A percentile compares a stretch with the other conserved stretches of the same genome.
These are phyloP conservation scores for Aspidiotus destructor DNA, from an alignment of 2,888 invertebrate genomes.

Conservation along the genomic window DNA sequence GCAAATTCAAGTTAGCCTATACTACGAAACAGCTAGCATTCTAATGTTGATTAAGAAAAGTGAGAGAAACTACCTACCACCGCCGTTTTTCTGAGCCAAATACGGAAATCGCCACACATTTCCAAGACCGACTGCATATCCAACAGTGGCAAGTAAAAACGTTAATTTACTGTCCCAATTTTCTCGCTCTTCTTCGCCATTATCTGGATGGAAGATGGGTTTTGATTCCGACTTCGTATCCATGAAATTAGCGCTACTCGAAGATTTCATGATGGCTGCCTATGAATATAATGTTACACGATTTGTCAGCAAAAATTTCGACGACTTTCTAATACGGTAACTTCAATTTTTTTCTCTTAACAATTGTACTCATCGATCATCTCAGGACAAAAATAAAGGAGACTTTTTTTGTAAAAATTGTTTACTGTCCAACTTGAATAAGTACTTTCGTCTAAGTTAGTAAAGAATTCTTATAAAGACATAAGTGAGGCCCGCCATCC, in stretches of 20 bases:
- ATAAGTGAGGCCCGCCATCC: too few species aligned
- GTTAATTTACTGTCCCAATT: constrained; percentile 90
- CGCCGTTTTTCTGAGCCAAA: constrained; percentile 87
- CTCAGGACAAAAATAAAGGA: too few species aligned
- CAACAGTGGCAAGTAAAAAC: constrained; percentile 84
- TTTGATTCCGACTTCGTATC: constrained; percentile 46
- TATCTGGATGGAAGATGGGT: constrained; percentile 56
- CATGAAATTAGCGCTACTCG: constrained; percentile 33
- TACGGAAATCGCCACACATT: constrained; percentile 95
- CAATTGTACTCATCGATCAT: too few species aligned
- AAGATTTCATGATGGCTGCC: constrained; percentile 35
- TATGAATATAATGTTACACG: not conserved
- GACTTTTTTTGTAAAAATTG: too few species aligned
- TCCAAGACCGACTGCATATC: constrained; percentile 87
- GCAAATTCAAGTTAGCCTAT: too few species aligned
- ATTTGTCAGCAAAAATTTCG: not conserved
- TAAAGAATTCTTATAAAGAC: not conserved
- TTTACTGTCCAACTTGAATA: too few species aligned
- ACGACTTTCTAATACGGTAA: not conserved
- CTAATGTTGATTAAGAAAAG: too few species aligned
- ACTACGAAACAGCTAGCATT: too few species aligned
- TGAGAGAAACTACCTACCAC: constrained; percentile 47
- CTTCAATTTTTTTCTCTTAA: too few species aligned
- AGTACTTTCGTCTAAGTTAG: not conserved
- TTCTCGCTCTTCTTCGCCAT: constrained; percentile 64